Conservation (phyloP, 2,113 vertebrate species). For the Beaufortia kweichowensis region DNA sequence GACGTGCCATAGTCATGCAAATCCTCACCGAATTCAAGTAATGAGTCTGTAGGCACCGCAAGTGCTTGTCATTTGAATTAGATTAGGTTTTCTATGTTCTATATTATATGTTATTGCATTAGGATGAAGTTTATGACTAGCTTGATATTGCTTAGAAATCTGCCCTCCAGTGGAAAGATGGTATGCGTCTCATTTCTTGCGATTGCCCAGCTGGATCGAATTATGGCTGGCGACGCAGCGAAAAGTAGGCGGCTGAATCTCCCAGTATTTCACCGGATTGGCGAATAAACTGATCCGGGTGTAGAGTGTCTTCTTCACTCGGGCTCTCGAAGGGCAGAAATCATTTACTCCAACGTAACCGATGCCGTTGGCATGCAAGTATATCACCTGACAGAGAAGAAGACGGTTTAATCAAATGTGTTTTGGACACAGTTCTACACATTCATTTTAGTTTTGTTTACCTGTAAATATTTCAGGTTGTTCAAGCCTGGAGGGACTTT, state of each 20-base stretch:
- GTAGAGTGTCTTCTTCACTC: conserved; percentile 85
- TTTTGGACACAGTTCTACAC: too few relatives aligned
- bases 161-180: conserved; percentile 45
- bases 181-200: conserved; percentile 62
- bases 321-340: conserved; percentile 82
- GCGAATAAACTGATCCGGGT: conserved; percentile 93
- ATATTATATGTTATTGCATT: neutral
- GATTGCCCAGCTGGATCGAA: conserved; percentile 91
- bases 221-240: conserved; percentile 86
- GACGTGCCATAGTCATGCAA: neutral
- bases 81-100: conserved; percentile 7
- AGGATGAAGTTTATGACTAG: conserved; percentile 25
- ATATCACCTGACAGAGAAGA: conserved; percentile 83
- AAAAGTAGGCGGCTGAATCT: conserved; percentile 89
- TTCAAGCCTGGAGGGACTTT: conserved; percentile 86
- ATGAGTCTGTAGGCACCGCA: neutral
- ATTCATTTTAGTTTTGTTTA: conserved; percentile 56
- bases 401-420: neutral
- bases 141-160: conserved; percentile 19
- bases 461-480: conserved; percentile 90
- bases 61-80: neutral
- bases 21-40: conserved; percentile 50
- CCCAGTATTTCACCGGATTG: conserved; percentile 93
- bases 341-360: conserved; percentile 87
- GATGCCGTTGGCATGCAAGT: conserved; percentile 92